A percentile compares a stretch with the other conserved stretches of the same genome.
These are phyloP conservation scores for Diplogasteroides magnus DNA, from an alignment of 1,140 invertebrate species.

Conservation along the genomic window DNA sequence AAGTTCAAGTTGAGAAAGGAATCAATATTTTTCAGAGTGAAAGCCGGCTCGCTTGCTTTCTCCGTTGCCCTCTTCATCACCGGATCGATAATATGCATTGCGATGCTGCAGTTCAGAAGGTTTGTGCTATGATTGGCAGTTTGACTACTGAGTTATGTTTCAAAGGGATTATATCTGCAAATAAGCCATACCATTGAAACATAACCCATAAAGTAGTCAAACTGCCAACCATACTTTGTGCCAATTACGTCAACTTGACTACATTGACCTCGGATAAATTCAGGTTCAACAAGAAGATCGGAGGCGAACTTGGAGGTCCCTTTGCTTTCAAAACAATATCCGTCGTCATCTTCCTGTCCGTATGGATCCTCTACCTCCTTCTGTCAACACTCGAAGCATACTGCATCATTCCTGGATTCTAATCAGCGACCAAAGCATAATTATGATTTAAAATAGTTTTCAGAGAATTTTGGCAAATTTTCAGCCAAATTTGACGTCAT, in stretches of 20 bases:
- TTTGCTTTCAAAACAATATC: constrained; percentile 69
- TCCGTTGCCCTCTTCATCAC: constrained; percentile 63
- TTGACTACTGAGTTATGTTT: too few species aligned
- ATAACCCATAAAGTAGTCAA: too few species aligned
- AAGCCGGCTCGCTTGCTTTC: constrained; percentile 60
- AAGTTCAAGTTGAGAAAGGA: constrained; percentile 32
- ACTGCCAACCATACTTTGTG: too few species aligned
- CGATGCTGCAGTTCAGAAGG: constrained; percentile 62
- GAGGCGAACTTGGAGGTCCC: constrained; percentile 95
- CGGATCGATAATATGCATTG: constrained; percentile 58
- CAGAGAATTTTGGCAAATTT: too few species aligned
- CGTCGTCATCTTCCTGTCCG: constrained; percentile 70
- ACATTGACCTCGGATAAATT: too few species aligned
- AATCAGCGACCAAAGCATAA: too few species aligned
- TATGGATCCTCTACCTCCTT: constrained; percentile 64
- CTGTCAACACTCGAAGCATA: constrained; percentile 44
- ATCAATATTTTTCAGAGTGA: constrained; percentile 26
- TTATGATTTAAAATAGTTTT: too few species aligned
- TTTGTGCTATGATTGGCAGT: constrained; percentile 10
- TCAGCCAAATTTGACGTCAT: too few species aligned
- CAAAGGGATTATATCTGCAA: too few species aligned
- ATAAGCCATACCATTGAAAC: too few species aligned
- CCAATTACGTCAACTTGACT: too few species aligned
- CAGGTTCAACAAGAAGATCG: constrained; percentile 60
- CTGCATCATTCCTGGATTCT: constrained; percentile 41